phyloP scores from a whole-genome alignment of 2,888 invertebrate genomes.

The Meteorus cinctellus region DNA sequence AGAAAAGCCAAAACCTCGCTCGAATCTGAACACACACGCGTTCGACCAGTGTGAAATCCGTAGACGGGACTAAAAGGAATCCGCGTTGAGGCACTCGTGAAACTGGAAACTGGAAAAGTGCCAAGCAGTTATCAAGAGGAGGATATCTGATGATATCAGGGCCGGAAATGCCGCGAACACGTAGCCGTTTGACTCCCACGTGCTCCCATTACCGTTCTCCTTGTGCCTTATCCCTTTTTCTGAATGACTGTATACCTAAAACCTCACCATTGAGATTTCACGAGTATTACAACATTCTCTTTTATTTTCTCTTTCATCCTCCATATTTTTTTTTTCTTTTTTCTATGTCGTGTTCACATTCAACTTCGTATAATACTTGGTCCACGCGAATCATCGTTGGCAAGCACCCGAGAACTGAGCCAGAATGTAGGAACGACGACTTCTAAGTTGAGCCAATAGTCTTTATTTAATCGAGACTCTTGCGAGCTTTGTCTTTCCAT shows the following conservation, averaged over 20 bases:
- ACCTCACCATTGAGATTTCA: constrained; percentile 38
- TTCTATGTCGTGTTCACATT: constrained; percentile 23
- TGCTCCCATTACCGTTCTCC: constrained; percentile 44
- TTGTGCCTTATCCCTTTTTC: constrained; percentile 39
- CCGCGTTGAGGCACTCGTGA: constrained; percentile 40
- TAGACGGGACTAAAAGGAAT: constrained; percentile 44
- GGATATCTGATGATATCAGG: constrained; percentile 53
- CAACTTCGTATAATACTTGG: constrained; percentile 15
- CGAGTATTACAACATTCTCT: constrained; percentile 17
- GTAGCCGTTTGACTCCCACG: constrained; percentile 52
- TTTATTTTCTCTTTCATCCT: constrained; percentile 39
- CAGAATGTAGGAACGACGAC: background rate
- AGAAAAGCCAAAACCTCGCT: background rate
- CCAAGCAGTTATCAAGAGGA: constrained; percentile 55
- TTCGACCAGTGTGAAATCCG: constrained; percentile 44
- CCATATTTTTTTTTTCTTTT: constrained; percentile 6
- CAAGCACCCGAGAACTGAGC: background rate
- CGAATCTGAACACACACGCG: background rate
- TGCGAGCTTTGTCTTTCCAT: constrained; percentile 42
- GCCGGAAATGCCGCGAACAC: constrained; percentile 52
- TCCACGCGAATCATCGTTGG: background rate
- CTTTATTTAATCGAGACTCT: constrained; percentile 41
- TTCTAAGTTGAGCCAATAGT: constrained; percentile 42
- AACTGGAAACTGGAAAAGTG: constrained; percentile 53
- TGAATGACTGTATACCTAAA: constrained; percentile 30